Conservation (phyloP, 2,797 vertebrate species). For the Hyperoplus lanceolatus region DNA sequence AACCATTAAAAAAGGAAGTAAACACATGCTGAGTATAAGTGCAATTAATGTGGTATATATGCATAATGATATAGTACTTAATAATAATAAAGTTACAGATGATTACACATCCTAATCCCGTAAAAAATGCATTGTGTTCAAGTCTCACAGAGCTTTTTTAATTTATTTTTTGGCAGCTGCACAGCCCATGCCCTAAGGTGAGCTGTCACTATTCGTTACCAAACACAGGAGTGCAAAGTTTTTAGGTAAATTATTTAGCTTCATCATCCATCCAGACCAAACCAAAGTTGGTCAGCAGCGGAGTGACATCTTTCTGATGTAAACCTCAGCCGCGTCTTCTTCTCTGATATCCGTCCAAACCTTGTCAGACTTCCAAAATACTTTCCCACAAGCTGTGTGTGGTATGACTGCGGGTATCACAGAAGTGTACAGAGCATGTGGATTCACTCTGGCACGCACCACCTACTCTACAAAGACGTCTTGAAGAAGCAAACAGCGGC, state of each 20-base stretch:
- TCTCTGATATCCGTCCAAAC: slow-evolving; percentile 3
- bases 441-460: neutral
- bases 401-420: neutral
- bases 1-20: neutral
- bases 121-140: no score
- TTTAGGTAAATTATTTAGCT: neutral
- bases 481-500: slow-evolving; percentile 5
- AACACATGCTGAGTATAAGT: neutral
- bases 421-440: neutral
- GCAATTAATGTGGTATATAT: neutral
- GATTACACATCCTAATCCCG: no score
- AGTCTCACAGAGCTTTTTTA: no score
- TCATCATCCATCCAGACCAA: neutral
- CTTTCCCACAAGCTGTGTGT: slow-evolving; percentile 7
- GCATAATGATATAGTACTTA: no score
- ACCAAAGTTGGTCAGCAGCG: neutral
- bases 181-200: no score
- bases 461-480: neutral
- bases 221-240: neutral
- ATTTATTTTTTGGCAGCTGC: no score
- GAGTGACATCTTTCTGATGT: neutral
- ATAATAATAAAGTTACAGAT: no score
- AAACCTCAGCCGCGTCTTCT: neutral
- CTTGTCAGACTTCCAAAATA: neutral
- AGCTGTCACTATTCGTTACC: neutral